A percentile compares a stretch with the other conserved stretches of the same genome.
These are phyloP conservation scores for Cryptophagus acutangulus DNA, from an alignment of 2,888 invertebrate genomes.

Conservation along the genomic window DNA sequence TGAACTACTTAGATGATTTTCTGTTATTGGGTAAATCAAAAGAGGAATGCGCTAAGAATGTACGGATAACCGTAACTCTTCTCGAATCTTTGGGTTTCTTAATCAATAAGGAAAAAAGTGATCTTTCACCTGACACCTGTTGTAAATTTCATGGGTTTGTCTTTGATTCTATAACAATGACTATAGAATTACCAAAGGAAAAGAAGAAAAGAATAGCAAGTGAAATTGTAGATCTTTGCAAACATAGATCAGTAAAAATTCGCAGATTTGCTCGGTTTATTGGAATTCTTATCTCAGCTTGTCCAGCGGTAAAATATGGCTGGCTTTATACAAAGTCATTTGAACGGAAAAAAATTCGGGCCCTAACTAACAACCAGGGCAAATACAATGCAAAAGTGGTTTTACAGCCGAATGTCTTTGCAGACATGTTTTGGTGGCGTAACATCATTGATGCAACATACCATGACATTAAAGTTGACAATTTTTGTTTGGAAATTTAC, in stretches of 20 bases:
- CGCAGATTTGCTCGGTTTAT: no score
- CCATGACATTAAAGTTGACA: no score
- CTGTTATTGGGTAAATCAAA: slow-evolving; percentile 9
- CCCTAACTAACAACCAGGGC: slow-evolving; percentile 8
- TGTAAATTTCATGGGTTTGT: slow-evolving; percentile 23
- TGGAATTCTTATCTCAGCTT: no score
- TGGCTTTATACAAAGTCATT: slow-evolving; percentile 32
- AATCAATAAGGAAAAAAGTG: slow-evolving; percentile 24
- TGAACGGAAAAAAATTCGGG: slow-evolving; percentile 18
- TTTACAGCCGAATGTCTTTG: not conserved
- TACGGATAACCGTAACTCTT: no score
- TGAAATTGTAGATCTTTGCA: not conserved
- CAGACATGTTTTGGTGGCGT: slow-evolving; percentile 13
- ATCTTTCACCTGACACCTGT: slow-evolving; percentile 13
- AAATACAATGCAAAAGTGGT: slow-evolving; percentile 8
- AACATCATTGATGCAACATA: no score
- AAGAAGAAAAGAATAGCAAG: slow-evolving; percentile 9
- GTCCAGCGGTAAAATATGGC: slow-evolving; percentile 33
- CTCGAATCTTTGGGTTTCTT: slow-evolving; percentile 21
- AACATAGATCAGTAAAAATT: no score
- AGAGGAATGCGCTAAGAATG: slow-evolving; percentile 9
- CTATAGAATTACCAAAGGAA: slow-evolving; percentile 7
- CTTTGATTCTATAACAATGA: slow-evolving; percentile 12
- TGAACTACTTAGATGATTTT: slow-evolving; percentile 13
- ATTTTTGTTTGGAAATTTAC: slow-evolving; percentile 19